These are phyloP conservation scores for Ormyrus nitidulus DNA, from an alignment of 2,888 invertebrate species.

Conservation along the genomic window DNA sequence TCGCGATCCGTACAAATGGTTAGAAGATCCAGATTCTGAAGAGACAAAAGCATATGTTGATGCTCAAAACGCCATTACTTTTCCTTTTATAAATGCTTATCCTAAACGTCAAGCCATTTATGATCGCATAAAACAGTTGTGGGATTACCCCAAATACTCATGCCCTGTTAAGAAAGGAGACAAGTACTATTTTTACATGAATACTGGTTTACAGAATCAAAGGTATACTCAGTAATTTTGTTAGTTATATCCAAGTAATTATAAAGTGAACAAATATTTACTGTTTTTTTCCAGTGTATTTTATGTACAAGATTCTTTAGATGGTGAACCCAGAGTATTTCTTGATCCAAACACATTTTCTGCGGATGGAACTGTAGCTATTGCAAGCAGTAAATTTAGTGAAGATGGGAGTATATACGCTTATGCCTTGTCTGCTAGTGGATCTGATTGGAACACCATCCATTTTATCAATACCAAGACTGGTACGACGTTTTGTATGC, in stretches of 20 bases:
- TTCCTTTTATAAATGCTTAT: constrained; percentile 89
- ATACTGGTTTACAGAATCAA: constrained; percentile 97
- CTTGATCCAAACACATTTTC: constrained; percentile 96
- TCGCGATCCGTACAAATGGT: constrained; percentile 94
- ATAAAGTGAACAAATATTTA: neutral
- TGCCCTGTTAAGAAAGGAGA: constrained; percentile 89
- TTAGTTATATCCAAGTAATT: neutral
- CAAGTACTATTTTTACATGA: constrained; percentile 93
- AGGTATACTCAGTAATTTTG: constrained; percentile 78
- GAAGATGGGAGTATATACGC: constrained; percentile 93
- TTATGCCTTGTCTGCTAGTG: constrained; percentile 93
- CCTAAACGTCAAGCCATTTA: constrained; percentile 85
- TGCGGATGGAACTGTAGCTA: constrained; percentile 91
- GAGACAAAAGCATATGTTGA: constrained; percentile 95
- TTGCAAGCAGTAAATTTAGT: constrained; percentile 87
- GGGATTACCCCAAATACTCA: constrained; percentile 98
- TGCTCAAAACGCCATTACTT: constrained; percentile 91
- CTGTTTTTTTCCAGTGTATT: constrained; percentile 82
- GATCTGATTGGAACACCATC: constrained; percentile 97
- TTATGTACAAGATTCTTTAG: constrained; percentile 89
- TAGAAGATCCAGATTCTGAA: constrained; percentile 95
- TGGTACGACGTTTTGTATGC: constrained; percentile 74
- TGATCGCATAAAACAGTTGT: constrained; percentile 88
- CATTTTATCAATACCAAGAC: constrained; percentile 86
- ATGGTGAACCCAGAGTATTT: constrained; percentile 88